Evolutionary conservation across 1,140 invertebrate species (phyloP).

Genomic region (Drosophila pseudoananassae): DNA sequence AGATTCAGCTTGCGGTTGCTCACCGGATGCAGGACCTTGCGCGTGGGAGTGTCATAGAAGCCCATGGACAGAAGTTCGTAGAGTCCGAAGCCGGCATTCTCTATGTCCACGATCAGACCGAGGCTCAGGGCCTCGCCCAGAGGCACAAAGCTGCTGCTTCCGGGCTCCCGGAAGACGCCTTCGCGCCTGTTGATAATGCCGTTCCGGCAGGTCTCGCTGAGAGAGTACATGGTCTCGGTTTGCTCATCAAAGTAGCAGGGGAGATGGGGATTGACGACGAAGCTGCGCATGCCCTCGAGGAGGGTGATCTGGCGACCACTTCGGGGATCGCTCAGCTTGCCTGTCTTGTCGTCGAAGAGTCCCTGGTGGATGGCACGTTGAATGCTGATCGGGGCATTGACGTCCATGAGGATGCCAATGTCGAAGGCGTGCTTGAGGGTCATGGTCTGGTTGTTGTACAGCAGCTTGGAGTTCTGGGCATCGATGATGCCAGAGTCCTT

Average conservation of each 20-base stretch:
- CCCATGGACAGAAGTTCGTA: slow-evolving; percentile 93
- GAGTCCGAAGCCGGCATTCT: slow-evolving; percentile 91
- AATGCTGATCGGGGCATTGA: slow-evolving; percentile 91
- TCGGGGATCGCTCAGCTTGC: slow-evolving; percentile 92
- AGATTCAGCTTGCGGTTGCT: slow-evolving; percentile 91
- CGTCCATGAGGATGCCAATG: slow-evolving; percentile 91
- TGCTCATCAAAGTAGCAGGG: slow-evolving; percentile 92
- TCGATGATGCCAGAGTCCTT: slow-evolving; percentile 90
- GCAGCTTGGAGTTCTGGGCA: slow-evolving; percentile 89
- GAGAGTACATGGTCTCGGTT: slow-evolving; percentile 88
- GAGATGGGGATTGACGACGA: slow-evolving; percentile 91
- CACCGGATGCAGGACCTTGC: slow-evolving; percentile 92
- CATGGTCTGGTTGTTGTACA: slow-evolving; percentile 88
- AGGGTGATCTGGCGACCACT: slow-evolving; percentile 91
- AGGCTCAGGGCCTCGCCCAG: slow-evolving; percentile 90
- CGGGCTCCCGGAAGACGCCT: slow-evolving; percentile 91
- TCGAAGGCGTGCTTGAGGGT: slow-evolving; percentile 92
- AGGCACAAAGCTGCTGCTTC: slow-evolving; percentile 87
- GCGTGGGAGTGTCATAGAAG: slow-evolving; percentile 90
- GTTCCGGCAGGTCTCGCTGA: slow-evolving; percentile 91
- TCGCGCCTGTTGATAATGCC: slow-evolving; percentile 93
- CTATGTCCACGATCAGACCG: slow-evolving; percentile 93
- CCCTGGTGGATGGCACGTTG: slow-evolving; percentile 95
- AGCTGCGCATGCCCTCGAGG: slow-evolving; percentile 92
- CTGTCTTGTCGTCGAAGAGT: slow-evolving; percentile 91